phyloP scores from a whole-genome alignment of 2,888 invertebrate genomes.

The Cephus rjabovi region DNA sequence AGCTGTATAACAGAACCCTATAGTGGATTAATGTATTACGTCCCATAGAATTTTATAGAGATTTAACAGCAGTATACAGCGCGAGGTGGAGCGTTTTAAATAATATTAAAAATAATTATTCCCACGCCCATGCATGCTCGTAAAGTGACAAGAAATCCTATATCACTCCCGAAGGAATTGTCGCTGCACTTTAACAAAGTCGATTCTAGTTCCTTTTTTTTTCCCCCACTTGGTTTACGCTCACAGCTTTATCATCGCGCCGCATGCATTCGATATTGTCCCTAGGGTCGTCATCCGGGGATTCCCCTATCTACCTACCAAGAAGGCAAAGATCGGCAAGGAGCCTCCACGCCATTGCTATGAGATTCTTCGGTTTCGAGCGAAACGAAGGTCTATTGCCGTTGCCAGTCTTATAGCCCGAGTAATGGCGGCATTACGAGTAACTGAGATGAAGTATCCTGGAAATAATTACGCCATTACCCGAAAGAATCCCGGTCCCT shows the following conservation, averaged over 20 bases:
- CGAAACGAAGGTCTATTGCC: not conserved
- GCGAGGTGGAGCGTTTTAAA: not conserved
- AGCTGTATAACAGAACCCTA: not conserved
- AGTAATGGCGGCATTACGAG: slow-evolving; percentile 14
- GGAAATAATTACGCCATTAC: slow-evolving; percentile 21
- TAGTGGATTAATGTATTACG: not conserved
- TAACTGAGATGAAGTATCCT: slow-evolving; percentile 14
- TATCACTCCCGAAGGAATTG: not conserved
- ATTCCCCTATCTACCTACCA: not conserved
- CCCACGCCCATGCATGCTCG: not conserved
- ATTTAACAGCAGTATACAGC: not conserved
- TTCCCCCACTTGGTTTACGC: not conserved
- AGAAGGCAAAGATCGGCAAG: not conserved
- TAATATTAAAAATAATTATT: not conserved
- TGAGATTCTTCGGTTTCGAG: not conserved
- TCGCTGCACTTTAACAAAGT: not conserved
- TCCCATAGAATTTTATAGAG: not conserved
- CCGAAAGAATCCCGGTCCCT: not conserved
- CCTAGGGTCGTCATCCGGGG: not conserved
- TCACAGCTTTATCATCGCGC: not conserved
- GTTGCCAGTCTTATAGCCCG: not conserved
- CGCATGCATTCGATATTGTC: not conserved
- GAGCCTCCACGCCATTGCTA: not conserved
- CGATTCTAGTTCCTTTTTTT: not conserved
- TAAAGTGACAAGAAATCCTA: not conserved